Base-by-base conservation (phyloP, 2,888 invertebrate genomes). In the Andrena trimmerana region DNA sequence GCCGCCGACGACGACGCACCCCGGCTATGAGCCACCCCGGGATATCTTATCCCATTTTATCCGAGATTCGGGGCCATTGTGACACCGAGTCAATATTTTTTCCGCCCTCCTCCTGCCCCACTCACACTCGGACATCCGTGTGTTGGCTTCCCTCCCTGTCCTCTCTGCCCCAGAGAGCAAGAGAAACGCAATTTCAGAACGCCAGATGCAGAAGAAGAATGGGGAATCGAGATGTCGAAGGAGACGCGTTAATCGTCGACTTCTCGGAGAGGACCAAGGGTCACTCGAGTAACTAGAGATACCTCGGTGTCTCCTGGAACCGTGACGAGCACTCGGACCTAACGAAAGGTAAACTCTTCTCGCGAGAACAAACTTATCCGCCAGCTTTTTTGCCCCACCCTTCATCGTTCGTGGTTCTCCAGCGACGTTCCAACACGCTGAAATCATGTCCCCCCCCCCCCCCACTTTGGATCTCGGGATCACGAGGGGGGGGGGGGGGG, bases 261-360 rank as follows among this genome's bases (percentile, higher is more conserved):
- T 31, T 76, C 59, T 42, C 71, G 10, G n/a, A 42, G 31, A 24
- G 42, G 36, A 57, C 83, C 83, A 60, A 77, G 81, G 70, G 65
- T 69, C 77, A 73, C 76, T 78, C 80, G 59, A 16, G 75, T 71
- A 81, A 75, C 81, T 76, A 66, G 69, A 70, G 69, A 66, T 52
- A 69, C 81, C 59, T 60, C 59, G 77, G 84, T 83, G 83, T 76
- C 78, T 83, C 82, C 85, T 75, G 85, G 90, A 91, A 90, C 88
- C 88, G 83, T 86, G 86, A 80, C 75, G 76, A 59, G 72, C 85
- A 87, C 85, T 86, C 83, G 65, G 85, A 83, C 89, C 90, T 92
- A 92, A 92, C 92, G 92, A 92, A 92, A 92, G 91, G 91, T 90
- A 92, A 92, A 92, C 90, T 90, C 90, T 86, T 85, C 86, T 88